phyloP scores from a whole-genome alignment of 1,140 invertebrate species.

The Acyrthosiphon pisum region DNA sequence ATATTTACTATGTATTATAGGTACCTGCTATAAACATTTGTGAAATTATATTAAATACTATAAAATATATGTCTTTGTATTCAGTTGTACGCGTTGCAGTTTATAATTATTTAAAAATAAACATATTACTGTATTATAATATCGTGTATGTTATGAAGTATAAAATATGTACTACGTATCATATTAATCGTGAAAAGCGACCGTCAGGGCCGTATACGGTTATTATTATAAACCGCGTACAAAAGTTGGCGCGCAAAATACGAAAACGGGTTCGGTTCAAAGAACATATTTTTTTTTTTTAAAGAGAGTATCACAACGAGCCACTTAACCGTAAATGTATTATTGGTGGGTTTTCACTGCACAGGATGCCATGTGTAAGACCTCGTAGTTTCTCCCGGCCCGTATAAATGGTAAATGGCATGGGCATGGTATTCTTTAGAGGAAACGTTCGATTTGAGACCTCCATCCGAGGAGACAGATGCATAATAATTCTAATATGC shows the following conservation, averaged over 20 bases:
- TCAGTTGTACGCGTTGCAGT: background rate
- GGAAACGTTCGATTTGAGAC: slow-evolving; percentile 4
- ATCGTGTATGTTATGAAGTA: background rate
- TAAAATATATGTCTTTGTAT: too few species aligned
- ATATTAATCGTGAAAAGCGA: background rate
- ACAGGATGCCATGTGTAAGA: background rate
- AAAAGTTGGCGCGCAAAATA: background rate
- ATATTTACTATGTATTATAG: too few species aligned
- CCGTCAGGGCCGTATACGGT: background rate
- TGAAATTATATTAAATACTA: background rate
- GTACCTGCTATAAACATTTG: background rate
- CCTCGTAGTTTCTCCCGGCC: background rate
- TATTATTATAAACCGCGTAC: background rate
- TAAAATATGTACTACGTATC: background rate
- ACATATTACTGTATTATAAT: background rate
- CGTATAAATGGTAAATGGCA: background rate
- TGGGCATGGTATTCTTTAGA: background rate
- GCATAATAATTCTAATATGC: background rate
- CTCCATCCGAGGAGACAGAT: background rate
- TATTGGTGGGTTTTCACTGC: background rate
- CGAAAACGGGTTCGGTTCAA: background rate
- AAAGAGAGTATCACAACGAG: background rate
- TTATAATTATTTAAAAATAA: background rate
- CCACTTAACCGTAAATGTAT: slow-evolving; percentile 10
- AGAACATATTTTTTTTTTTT: background rate